These are phyloP conservation scores for Cynoglossus semilaevis DNA, from an alignment of 2,113 vertebrate species.

Conservation along the genomic window DNA sequence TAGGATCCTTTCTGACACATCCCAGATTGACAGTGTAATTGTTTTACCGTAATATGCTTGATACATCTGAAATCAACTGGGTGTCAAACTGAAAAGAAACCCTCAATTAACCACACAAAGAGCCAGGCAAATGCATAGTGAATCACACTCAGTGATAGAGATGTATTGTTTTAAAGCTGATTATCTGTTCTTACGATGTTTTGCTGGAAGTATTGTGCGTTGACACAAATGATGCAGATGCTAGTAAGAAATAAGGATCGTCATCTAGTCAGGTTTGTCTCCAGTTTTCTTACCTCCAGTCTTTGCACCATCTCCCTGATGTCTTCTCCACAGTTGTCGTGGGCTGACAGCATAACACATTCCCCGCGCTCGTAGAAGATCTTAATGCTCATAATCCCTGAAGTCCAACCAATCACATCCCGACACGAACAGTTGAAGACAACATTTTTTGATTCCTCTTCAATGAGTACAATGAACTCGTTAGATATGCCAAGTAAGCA, in stretches of 20 bases:
- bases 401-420: constrained; percentile 97
- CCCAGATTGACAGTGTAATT: constrained; percentile 6
- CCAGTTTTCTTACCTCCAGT: constrained; percentile 82
- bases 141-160: constrained; percentile 11
- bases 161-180: constrained; percentile 10
- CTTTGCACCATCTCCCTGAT: constrained; percentile 91
- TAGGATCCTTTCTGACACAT: not conserved
- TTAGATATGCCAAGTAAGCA: constrained; percentile 94
- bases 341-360: constrained; percentile 88
- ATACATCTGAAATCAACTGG: constrained; percentile 20
- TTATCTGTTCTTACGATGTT: constrained; percentile 5
- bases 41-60: constrained; percentile 24
- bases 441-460: constrained; percentile 93
- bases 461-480: constrained; percentile 93
- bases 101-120: constrained; percentile 17
- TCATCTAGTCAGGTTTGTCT: not conserved
- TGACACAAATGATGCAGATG: not conserved
- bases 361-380: constrained; percentile 96
- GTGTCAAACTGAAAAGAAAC: constrained; percentile 27
- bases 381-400: constrained; percentile 89
- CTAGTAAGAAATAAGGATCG: not conserved
- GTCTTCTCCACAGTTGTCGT: constrained; percentile 87
- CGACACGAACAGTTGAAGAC: constrained; percentile 98
- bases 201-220: constrained; percentile 1
- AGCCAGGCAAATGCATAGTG: constrained; percentile 11